Evolutionary conservation across 2,888 invertebrate genomes (phyloP), one percentile per base, ranked within the genome.

Genomic region (Tetranychus truncatus): DNA sequence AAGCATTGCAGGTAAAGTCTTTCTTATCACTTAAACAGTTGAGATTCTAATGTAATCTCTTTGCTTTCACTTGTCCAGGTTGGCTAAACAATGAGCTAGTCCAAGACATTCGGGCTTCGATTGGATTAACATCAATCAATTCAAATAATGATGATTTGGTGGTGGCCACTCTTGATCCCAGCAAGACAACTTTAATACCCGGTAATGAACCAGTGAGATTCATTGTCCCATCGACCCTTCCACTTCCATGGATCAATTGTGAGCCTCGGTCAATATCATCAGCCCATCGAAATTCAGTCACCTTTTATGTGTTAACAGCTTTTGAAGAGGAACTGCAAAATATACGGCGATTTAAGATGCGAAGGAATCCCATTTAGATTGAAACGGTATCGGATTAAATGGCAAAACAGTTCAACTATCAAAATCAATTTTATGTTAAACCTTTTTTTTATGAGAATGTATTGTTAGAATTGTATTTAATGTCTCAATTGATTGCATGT

Each of bases 31-130:
- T 34, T 34, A 34, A 34, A 66, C 66, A 5, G 20, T 2, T 66
- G 6, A 5, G 66, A 66, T 18, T 20, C 18, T 20, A 66, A 20
- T 18, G 18, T 18, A 0, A 21, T 11, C 20, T 21, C n/a, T 20
- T 21, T 21, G 4, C n/a, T 21, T 69, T 69, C 72, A 1, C 6
- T 45, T 72, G 24, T 11, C 45, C 20, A 73, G 72, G 73, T 24
- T 75, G 75, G 75, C 44, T 75, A 18, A 72, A 75, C 20, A 72
- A 66, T 44, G 72, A 75, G 55, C 75, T 75, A 66, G 66, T 66
- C 55, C 11, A 55, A 55, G 74, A 67, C 24, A 66, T 69, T 24
- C 24, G 69, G 46, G 71, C 55, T 11, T 55, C 44, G 8, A 65
- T 46, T n/a, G 69, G 71, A 18, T 69, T 69, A 44, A 6, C 65